These are phyloP conservation scores for Acomys russatus DNA, from an alignment of 2,797 vertebrate genomes.

Conservation along the genomic window DNA sequence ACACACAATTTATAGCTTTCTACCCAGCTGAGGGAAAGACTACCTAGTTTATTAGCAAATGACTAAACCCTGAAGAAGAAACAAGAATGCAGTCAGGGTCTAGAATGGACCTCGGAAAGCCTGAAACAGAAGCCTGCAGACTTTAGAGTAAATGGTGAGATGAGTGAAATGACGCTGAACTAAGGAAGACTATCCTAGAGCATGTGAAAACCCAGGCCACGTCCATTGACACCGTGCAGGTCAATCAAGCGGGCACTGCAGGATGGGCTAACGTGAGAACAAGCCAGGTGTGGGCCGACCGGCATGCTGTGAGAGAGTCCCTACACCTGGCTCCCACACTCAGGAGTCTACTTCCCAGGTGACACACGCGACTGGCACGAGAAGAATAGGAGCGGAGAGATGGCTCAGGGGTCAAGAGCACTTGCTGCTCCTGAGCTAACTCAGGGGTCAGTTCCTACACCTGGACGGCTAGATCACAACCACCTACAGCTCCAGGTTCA, in stretches of 20 bases:
- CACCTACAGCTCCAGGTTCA: not conserved
- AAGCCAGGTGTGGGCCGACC: not conserved
- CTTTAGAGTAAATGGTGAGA: not conserved
- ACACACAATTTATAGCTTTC: conserved; percentile 71
- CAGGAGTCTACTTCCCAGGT: not conserved
- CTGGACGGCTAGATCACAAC: not conserved
- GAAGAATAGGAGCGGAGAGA: not conserved
- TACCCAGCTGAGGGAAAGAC: conserved; percentile 52
- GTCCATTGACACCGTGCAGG: not conserved
- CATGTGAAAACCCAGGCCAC: not conserved
- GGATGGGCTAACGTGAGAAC: not conserved
- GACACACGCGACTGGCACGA: not conserved
- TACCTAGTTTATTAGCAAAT: conserved; percentile 65
- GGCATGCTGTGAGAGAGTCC: not conserved
- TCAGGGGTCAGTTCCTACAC: too few species aligned
- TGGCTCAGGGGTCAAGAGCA: not conserved
- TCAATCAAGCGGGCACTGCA: not conserved
- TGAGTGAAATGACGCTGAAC: conserved; percentile 53
- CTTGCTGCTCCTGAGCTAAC: not conserved
- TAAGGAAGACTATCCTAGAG: conserved; percentile 16
- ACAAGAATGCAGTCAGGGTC: conserved; percentile 30
- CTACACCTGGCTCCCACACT: not conserved
- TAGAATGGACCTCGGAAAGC: not conserved
- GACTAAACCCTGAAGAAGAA: conserved; percentile 31
- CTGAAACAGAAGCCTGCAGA: conserved; percentile 1